Percentiles rank a stretch among this genome's conserved stretches.
phyloP scores from a whole-genome alignment of 2,888 invertebrate species.

The Scelioninae gen. 1 region DNA sequence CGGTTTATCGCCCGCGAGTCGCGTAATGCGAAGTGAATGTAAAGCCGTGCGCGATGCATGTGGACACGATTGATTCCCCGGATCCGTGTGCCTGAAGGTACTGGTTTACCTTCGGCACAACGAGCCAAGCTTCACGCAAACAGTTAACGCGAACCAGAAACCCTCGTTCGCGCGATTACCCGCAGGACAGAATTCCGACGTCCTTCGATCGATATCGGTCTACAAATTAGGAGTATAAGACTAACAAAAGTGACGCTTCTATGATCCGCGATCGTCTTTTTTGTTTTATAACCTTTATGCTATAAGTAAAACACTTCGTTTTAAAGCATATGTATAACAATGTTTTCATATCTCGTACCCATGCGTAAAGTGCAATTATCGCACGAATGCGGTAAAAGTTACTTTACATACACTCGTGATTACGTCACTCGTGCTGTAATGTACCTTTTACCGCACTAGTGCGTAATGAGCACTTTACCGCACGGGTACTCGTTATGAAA shows the following conservation, averaged over 20 bases:
- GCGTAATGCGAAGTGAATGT: conserved; percentile 69
- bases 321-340: too few species aligned
- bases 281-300: neutral
- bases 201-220: conserved; percentile 51
- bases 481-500: too few species aligned
- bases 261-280: neutral
- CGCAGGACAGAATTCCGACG: conserved; percentile 45
- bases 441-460: too few species aligned
- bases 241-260: conserved; percentile 18
- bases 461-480: too few species aligned
- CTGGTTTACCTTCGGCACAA: conserved; percentile 70
- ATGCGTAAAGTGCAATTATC: too few species aligned
- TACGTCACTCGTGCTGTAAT: too few species aligned
- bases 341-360: too few species aligned
- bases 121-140: conserved; percentile 43
- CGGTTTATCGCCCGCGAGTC: conserved; percentile 61
- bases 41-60: conserved; percentile 48
- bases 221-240: conserved; percentile 51
- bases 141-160: conserved; percentile 53
- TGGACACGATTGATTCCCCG: conserved; percentile 68
- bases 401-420: too few species aligned
- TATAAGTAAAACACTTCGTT: too few species aligned
- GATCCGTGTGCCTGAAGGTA: conserved; percentile 60
- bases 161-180: conserved; percentile 50
- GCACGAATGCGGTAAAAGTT: too few species aligned